A percentile compares a stretch with the other conserved stretches of the same genome.
These are phyloP conservation scores for Crocuta crocuta DNA, from an alignment of 2,113 vertebrate species.

Conservation along the genomic window DNA sequence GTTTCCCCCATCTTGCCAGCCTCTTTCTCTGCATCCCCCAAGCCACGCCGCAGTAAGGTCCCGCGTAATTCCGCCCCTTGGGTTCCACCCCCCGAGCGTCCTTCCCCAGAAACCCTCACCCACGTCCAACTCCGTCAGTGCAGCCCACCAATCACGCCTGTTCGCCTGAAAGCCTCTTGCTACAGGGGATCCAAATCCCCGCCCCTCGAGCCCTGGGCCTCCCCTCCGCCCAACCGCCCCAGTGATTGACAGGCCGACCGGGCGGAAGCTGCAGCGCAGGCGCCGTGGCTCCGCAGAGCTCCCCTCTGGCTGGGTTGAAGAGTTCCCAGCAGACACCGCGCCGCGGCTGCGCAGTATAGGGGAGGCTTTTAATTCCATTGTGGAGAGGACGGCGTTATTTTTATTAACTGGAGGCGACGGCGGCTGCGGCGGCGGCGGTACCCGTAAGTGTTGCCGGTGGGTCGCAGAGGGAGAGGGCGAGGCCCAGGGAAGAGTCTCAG, in stretches of 20 bases:
- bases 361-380: conserved; percentile 89
- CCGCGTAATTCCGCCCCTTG: not conserved
- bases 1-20: not conserved
- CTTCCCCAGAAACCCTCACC: not conserved
- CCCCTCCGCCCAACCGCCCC: conserved; percentile 64
- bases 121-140: not conserved
- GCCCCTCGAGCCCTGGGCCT: not conserved
- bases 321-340: conserved; percentile 83
- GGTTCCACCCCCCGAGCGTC: not conserved
- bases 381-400: conserved; percentile 88
- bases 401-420: conserved; percentile 86
- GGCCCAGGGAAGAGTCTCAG: conserved; percentile 26
- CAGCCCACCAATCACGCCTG: not conserved
- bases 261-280: conserved; percentile 82
- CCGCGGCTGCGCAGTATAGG: conserved; percentile 84
- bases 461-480: conserved; percentile 61
- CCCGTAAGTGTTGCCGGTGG: conserved; percentile 83
- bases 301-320: conserved; percentile 75
- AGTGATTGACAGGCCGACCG: conserved; percentile 76
- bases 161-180: not conserved
- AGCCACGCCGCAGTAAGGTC: not conserved
- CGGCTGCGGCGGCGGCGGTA: conserved; percentile 82
- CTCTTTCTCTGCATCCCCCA: not conserved
- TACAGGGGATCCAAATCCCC: not conserved
- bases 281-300: conserved; percentile 48